Evolutionary conservation across 2,797 vertebrate species (phyloP), one percentile per base, ranked within the genome.

Genomic region (Liparis tanakae): DNA sequence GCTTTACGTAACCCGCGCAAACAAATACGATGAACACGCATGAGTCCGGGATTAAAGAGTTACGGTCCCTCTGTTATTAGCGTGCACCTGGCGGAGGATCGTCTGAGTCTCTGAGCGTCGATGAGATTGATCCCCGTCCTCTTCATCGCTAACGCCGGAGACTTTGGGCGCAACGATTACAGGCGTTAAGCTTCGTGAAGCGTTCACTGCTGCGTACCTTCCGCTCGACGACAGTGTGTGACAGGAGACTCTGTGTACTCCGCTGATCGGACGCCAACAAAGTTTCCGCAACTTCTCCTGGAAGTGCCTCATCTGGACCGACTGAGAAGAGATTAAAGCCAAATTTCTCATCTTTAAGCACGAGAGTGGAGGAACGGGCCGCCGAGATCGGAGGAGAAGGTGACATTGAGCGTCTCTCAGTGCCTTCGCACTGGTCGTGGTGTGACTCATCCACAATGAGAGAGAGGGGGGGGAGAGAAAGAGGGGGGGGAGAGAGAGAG

Each of bases 301-400:
- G 48, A 76, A 86, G 80, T 17, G 63, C 12, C 44, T 74, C 61
- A 51, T 80, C 50, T 67, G 70, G 74, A 59, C 58, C 57, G 59
- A 73, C 43, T 62, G 77, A 63, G 78, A 33, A 67, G 59, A 81
- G 67, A 90, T 87, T 88, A 83, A 78, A 82, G 72, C 72, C 8
- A 65, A 66, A 80, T 91, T 88, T 82, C 83, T 50, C 67, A 41
- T 65, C 83, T 86, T 72, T 12, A 10, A 70, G 78, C 37, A 48
- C 37, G 25, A 72, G 73, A 73, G 75, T 69, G 57, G 59, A 70
- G 67, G 73, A 69, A 69, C 37, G 46, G 36, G 56, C 63, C 62
- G 33, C 36, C 17, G 5, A 20, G 72, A 69, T 66, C 5, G 13
- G 62, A 67, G 59, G 33, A 73, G 67, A 85, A 70, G 83, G 70